Percentiles rank a stretch among this genome's conserved stretches.
These are phyloP conservation scores for Villa cingulata DNA, from an alignment of 2,888 invertebrate genomes.

Conservation along the genomic window DNA sequence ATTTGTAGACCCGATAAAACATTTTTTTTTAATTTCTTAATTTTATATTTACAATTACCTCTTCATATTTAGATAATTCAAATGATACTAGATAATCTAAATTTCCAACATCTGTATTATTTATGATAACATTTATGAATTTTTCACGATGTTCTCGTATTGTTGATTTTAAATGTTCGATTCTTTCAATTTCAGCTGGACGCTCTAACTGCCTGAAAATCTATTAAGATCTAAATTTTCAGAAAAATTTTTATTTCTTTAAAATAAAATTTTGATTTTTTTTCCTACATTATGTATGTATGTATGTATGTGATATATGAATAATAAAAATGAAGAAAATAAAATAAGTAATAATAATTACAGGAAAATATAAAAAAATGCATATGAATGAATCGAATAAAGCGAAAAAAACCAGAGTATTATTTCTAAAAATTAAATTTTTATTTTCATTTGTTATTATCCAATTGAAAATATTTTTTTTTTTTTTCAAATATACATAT, in stretches of 20 bases:
- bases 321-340: too few species aligned
- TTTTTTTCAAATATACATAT: too few species aligned
- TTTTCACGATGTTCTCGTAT: constrained; percentile 45
- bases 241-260: background rate
- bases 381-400: too few species aligned
- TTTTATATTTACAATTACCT: constrained; percentile 21
- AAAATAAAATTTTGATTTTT: background rate
- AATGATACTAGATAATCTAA: constrained; percentile 43
- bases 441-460: too few species aligned
- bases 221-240: constrained; percentile 32
- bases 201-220: constrained; percentile 66
- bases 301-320: too few species aligned
- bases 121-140: constrained; percentile 46
- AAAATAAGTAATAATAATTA: too few species aligned
- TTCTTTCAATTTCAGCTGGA: constrained; percentile 58
- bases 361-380: too few species aligned
- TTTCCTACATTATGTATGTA: too few species aligned
- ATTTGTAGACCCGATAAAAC: too few species aligned
- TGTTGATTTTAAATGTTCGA: constrained; percentile 46
- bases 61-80: constrained; percentile 41
- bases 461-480: too few species aligned
- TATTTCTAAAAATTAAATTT: too few species aligned
- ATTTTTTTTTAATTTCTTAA: background rate
- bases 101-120: constrained; percentile 44
- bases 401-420: too few species aligned